These are phyloP conservation scores for Pammene aurita DNA, from an alignment of 2,888 invertebrate genomes.

Conservation along the genomic window DNA sequence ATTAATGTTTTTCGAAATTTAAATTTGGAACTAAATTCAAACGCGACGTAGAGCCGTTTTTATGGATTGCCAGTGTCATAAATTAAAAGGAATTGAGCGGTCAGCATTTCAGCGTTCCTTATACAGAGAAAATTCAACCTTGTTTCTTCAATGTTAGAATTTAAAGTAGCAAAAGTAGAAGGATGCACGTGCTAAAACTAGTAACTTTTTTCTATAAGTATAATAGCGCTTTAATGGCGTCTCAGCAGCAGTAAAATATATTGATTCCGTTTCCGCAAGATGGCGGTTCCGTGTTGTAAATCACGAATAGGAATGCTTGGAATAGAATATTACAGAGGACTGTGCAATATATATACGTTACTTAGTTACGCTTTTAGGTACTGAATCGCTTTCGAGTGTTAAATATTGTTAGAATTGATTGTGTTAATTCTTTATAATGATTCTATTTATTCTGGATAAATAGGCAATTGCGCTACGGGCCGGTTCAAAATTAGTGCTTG, in stretches of 20 bases:
- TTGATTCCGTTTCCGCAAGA: conserved; percentile 40
- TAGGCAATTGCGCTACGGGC: too few species aligned
- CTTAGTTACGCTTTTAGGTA: too few species aligned
- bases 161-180: background rate
- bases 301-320: conserved; percentile 30
- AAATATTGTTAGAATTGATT: too few species aligned
- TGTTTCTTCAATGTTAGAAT: background rate
- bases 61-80: conserved; percentile 28
- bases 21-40: conserved; percentile 28
- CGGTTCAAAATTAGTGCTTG: too few species aligned
- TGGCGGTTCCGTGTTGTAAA: conserved; percentile 32
- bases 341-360: background rate
- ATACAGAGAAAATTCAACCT: background rate
- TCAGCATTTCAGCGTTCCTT: conserved; percentile 5
- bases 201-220: conserved; percentile 28
- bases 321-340: conserved; percentile 24
- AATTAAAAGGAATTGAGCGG: conserved; percentile 24
- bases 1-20: conserved; percentile 25
- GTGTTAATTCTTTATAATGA: too few species aligned
- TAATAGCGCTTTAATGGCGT: conserved; percentile 22
- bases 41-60: conserved; percentile 14
- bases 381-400: too few species aligned
- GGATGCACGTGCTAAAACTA: conserved; percentile 14
- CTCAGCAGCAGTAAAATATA: conserved; percentile 35
- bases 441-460: too few species aligned